Base-by-base conservation (phyloP, 1,140 invertebrate species). In the Papilio polytes region DNA sequence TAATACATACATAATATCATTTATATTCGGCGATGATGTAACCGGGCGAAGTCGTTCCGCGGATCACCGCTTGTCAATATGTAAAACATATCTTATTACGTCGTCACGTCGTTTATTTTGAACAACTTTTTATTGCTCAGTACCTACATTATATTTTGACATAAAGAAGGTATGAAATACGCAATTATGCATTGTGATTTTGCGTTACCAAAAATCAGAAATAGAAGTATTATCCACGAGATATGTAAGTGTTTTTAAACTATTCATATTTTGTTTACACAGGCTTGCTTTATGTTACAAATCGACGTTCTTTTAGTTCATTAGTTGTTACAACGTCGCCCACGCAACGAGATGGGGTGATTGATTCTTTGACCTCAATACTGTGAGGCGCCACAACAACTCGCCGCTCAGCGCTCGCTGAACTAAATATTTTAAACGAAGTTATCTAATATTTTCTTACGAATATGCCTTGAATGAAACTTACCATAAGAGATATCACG, bases 21-120 rank as follows among this genome's bases (percentile, higher is more conserved):
- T 82, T 90, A 88, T 90, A 90, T 89, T 89, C 80, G 85, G 85
- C 83, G 81, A 84, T 91, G 90, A 90, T 89, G 86, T 83, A 89
- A 91, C 85, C 83, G 80, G 44, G 26, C 74, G 48, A 48, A 63
- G 74, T 77, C 80, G 72, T 70, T 77, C 63, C 18, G 53, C 78
- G 70, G 74, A 80, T 83, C 77, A 83, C 83, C 63, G 59, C 74
- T 82, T 81, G 86, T 87, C 83, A 87, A 84, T 83, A 83, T 84
- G 82, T 84, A 82, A 82, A 74, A 83, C 59, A 63, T 84, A 85
- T 86, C 84, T 80, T 82, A 84, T 85, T 80, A 80, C 81, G 80
- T 82, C 56, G 48, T 44, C 51, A 59, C 18, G 36, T 48, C 74
- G 74, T 26, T 74, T 41, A 74, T 51, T 74, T 48, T 10, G 41